These are phyloP conservation scores for Drosophila carrolli DNA, from an alignment of 1,140 invertebrate species.

Conservation along the genomic window DNA sequence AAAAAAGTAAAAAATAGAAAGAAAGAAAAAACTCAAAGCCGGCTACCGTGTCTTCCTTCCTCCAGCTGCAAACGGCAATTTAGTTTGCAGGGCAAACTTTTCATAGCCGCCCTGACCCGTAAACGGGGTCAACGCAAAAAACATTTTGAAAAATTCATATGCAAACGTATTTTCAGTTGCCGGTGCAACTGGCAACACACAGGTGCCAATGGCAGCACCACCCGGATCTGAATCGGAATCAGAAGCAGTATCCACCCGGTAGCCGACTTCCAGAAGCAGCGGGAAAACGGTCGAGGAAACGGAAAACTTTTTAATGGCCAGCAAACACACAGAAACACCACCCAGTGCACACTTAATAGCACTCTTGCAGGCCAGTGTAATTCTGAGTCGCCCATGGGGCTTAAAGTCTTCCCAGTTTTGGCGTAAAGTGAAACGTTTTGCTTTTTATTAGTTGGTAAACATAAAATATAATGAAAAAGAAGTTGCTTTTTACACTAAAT, in stretches of 20 bases:
- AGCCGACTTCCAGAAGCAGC: slow-evolving; percentile 6
- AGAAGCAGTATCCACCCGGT: slow-evolving; percentile 26
- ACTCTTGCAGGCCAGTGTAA: slow-evolving; percentile 43
- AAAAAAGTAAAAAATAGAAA: slow-evolving; percentile 1
- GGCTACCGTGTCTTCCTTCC: slow-evolving; percentile 21
- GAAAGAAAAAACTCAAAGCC: slow-evolving; percentile 30
- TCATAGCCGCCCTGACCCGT: slow-evolving; percentile 77
- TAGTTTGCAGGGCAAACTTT: slow-evolving; percentile 78
- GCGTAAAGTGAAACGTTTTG: slow-evolving; percentile 57
- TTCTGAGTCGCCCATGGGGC: slow-evolving; percentile 38
- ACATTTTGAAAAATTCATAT: slow-evolving; percentile 83
- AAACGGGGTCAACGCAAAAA: slow-evolving; percentile 80
- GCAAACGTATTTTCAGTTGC: slow-evolving; percentile 81
- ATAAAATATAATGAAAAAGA: slow-evolving; percentile 52
- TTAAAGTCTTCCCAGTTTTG: slow-evolving; percentile 53
- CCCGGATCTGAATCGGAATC: slow-evolving; percentile 33
- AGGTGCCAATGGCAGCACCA: slow-evolving; percentile 75
- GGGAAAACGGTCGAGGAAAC: slow-evolving; percentile 6
- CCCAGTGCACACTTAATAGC: slow-evolving; percentile 58
- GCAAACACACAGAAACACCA: slow-evolving; percentile 26
- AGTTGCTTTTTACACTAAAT: slow-evolving; percentile 45
- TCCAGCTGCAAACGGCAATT: slow-evolving; percentile 69
- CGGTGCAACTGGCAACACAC: slow-evolving; percentile 49
- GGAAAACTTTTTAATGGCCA: slow-evolving; percentile 78
- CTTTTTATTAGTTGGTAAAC: slow-evolving; percentile 60